phyloP scores from a whole-genome alignment of 2,797 vertebrate species.

The Malurus splendens region DNA sequence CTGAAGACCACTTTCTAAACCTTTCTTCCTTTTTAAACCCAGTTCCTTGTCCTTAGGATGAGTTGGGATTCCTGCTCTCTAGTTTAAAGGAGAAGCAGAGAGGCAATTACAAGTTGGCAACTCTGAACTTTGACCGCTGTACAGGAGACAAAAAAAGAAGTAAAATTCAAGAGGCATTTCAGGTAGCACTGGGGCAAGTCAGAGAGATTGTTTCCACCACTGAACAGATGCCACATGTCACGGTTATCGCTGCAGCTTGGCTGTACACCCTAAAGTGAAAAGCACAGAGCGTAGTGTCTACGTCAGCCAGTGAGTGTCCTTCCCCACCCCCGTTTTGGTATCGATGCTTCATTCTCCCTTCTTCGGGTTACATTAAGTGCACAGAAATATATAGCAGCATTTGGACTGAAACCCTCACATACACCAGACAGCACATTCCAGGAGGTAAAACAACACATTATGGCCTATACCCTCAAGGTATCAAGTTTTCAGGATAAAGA shows the following conservation, averaged over 20 bases:
- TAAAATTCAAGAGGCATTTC: slow-evolving; percentile 34
- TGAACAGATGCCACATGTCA: slow-evolving; percentile 19
- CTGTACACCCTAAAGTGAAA: slow-evolving; percentile 64
- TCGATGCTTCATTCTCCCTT: slow-evolving; percentile 70
- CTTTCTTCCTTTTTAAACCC: slow-evolving; percentile 36
- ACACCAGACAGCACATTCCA: slow-evolving; percentile 73
- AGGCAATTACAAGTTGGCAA: slow-evolving; percentile 44
- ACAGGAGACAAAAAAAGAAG: slow-evolving; percentile 43
- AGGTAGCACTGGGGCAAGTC: slow-evolving; percentile 34
- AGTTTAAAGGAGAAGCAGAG: slow-evolving; percentile 39
- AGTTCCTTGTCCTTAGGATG: slow-evolving; percentile 27
- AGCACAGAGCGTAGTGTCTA: slow-evolving; percentile 51
- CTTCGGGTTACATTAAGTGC: slow-evolving; percentile 80
- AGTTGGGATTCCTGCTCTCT: slow-evolving; percentile 19
- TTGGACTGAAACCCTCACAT: slow-evolving; percentile 79
- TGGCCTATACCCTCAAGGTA: slow-evolving; percentile 70
- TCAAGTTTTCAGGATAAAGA: slow-evolving; percentile 77
- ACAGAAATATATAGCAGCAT: slow-evolving; percentile 84
- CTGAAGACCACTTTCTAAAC: not conserved
- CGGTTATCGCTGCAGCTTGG: slow-evolving; percentile 58
- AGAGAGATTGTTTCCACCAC: slow-evolving; percentile 58
- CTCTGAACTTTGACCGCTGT: slow-evolving; percentile 47
- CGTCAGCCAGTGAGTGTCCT: slow-evolving; percentile 53
- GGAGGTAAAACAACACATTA: slow-evolving; percentile 75
- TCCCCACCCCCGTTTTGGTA: slow-evolving; percentile 69